Evolutionary conservation across 2,113 vertebrate species (phyloP), one percentile per base, ranked within the genome.

Genomic region (Chelonoidis abingdonii): DNA sequence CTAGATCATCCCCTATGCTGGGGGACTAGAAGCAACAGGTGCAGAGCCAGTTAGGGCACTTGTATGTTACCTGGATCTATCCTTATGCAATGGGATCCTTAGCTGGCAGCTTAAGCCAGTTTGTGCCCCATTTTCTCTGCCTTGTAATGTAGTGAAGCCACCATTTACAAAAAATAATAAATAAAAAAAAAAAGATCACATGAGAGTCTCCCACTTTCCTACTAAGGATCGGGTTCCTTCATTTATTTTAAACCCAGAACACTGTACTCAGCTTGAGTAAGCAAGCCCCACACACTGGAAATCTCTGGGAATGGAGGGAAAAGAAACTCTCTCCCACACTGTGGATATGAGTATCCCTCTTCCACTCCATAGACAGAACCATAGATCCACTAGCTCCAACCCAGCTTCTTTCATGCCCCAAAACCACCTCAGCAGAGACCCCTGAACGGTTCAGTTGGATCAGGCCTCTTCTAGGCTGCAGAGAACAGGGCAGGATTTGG

Each of bases 41-140:
- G 16, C 21, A 79, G 2, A 19, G 59, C 41, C 29, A 78, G 1
- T 2, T 57, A 0, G 21, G 7, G 62, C 56, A 89, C 9, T 25
- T 80, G 72, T 25, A 13, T 86, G 10, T 4, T 27, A 3, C 1
- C 22, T 80, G 1, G 9, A 1, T 14, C 59, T 80, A 5, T 22
- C 38, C 6, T 14, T 50, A 29, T 9, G 1, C 41, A 78, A 78
- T n/a, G 24, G 78, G 3, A 24, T 83, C 17, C 2, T 2, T 81
- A 10, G 2, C 57, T 87, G 5, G 0, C 14, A 49, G 24, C 14
- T 57, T 4, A 89, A 56, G 52, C 2, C 24, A 78, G 16, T 47
- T 19, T 49, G 2, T 41, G 14, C 10, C 5, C 52, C 29, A 27
- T 12, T 69, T 69, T 3, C 29, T 69, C 14, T 69, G 62, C 17